A percentile compares a stretch with the other conserved stretches of the same genome.
Evolutionary conservation across 1,140 invertebrate species (phyloP).

Genomic region (Drosophila neocordata): DNA sequence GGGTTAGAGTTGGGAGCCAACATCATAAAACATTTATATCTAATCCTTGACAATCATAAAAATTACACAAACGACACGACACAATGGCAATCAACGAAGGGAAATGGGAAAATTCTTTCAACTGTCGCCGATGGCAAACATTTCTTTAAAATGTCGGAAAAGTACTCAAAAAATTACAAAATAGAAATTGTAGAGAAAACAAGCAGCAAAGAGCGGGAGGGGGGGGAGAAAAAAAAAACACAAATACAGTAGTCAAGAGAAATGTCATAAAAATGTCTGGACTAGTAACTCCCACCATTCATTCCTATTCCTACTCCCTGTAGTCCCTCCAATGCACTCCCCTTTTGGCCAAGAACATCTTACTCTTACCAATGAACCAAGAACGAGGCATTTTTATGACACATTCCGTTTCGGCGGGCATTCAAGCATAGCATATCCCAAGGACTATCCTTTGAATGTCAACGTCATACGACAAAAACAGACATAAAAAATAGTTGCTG

Average conservation of each 20-base stretch:
- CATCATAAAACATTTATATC: conserved; percentile 80
- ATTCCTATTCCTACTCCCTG: not conserved
- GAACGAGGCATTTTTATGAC: conserved; percentile 68
- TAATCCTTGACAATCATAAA: conserved; percentile 82
- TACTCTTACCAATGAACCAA: conserved; percentile 27
- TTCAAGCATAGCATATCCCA: conserved; percentile 39
- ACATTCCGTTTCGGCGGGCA: conserved; percentile 57
- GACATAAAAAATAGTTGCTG: conserved; percentile 64
- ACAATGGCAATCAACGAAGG: conserved; percentile 50
- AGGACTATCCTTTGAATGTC: conserved; percentile 49
- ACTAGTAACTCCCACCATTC: conserved; percentile 21
- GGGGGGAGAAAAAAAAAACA: conserved; percentile 7
- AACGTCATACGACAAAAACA: conserved; percentile 27
- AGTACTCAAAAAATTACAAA: conserved; percentile 56
- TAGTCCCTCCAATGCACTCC: conserved; percentile 30
- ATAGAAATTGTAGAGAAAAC: conserved; percentile 32
- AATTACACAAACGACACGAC: conserved; percentile 71
- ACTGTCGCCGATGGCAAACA: conserved; percentile 61
- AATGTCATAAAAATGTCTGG: conserved; percentile 75
- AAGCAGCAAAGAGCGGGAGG: not conserved
- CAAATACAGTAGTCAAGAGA: conserved; percentile 69
- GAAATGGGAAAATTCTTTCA: conserved; percentile 56
- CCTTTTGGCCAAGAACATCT: conserved; percentile 40
- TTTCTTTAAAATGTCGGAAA: conserved; percentile 77
- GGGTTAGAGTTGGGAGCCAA: conserved; percentile 26